Percentiles rank a stretch among this genome's conserved stretches.
Evolutionary conservation across 2,113 vertebrate genomes (phyloP).

Genomic region (Sebastes schlegelii): DNA sequence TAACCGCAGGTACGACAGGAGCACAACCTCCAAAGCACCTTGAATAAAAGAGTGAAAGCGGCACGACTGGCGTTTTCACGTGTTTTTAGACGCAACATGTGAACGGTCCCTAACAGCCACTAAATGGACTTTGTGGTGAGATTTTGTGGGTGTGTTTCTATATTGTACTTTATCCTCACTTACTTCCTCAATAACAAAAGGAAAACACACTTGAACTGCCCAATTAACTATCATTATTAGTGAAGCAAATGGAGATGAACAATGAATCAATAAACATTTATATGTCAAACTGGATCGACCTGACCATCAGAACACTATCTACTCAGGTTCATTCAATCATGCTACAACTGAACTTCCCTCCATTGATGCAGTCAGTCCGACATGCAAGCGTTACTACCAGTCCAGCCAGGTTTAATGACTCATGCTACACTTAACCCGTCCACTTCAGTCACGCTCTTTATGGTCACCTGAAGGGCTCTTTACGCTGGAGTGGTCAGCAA

Average conservation of each 20-base stretch:
- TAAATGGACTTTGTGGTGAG: background rate
- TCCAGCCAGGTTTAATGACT: constrained; percentile 64
- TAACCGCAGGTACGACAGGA: no score
- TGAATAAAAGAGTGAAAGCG: no score
- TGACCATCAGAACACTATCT: background rate
- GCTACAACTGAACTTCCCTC: background rate
- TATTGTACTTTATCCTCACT: background rate
- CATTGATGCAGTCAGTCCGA: background rate
- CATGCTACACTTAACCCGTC: constrained; percentile 48
- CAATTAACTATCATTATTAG: background rate
- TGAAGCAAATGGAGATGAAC: background rate
- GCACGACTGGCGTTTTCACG: no score
- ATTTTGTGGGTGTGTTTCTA: background rate
- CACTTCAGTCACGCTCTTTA: constrained; percentile 64
- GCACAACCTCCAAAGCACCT: no score
- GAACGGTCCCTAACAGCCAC: background rate
- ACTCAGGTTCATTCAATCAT: background rate
- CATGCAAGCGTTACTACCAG: constrained; percentile 24
- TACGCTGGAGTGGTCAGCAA: constrained; percentile 70
- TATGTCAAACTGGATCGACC: background rate
- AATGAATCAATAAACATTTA: background rate
- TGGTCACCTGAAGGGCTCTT: constrained; percentile 71
- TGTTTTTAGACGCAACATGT: no score
- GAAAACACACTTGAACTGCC: background rate
- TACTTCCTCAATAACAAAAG: background rate